Percentiles rank a stretch among this genome's conserved stretches.
These are phyloP conservation scores for Salminus brasiliensis DNA, from an alignment of 2,113 vertebrate genomes.

Conservation along the genomic window DNA sequence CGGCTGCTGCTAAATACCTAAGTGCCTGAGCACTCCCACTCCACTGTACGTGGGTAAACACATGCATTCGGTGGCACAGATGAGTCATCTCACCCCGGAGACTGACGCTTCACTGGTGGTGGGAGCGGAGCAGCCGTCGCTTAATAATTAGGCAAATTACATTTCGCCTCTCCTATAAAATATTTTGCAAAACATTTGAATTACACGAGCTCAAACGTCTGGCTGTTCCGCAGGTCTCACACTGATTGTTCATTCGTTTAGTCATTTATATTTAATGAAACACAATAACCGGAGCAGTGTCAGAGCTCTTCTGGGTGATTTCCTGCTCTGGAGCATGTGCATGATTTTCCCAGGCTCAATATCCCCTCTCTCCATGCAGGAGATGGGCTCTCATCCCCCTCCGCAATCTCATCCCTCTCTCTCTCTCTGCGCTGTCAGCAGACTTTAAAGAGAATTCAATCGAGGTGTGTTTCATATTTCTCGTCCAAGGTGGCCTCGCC, in stretches of 20 bases:
- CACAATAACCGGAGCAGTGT: conserved; percentile 20
- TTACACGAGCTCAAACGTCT: conserved; percentile 9
- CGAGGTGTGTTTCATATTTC: conserved; percentile 18
- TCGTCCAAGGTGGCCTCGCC: not conserved
- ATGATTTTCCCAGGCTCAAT: not conserved
- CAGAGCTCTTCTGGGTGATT: not conserved
- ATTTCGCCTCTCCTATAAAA: conserved; percentile 21
- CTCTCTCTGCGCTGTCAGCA: conserved; percentile 50
- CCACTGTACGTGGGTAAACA: not conserved
- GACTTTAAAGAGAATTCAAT: conserved; percentile 49
- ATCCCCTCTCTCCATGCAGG: not conserved
- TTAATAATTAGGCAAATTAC: conserved; percentile 39
- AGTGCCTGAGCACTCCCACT: not conserved
- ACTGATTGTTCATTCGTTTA: conserved; percentile 29
- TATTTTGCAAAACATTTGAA: conserved; percentile 14
- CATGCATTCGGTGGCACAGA: conserved; percentile 19
- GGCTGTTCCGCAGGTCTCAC: conserved; percentile 4
- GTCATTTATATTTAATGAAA: conserved; percentile 17
- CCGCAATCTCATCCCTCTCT: not conserved
- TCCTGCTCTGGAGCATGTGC: conserved; percentile 16
- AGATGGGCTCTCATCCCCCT: not conserved
- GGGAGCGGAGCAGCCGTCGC: conserved; percentile 2
- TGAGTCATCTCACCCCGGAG: conserved; percentile 28
- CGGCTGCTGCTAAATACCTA: not conserved
- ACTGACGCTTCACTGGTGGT: not conserved